Base-by-base conservation (phyloP, 1,140 invertebrate species). In the Trachymyrmex cornetzi region DNA sequence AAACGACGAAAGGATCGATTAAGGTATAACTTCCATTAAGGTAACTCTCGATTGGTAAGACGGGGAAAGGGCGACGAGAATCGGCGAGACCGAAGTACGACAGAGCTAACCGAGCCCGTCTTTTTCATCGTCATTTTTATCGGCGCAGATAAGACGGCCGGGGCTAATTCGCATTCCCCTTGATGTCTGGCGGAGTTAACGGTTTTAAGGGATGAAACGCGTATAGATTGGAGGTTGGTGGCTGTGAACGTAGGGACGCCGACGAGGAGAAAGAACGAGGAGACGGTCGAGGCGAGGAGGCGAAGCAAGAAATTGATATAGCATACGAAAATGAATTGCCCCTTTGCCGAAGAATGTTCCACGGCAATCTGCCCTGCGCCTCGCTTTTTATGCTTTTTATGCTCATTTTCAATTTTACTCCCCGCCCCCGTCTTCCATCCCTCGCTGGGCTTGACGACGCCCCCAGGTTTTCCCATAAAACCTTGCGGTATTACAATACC, bases 231-330 rank as follows among this genome's bases (percentile, higher is more conserved):
- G 75, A 90, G 92, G 89, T 87, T 93, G 89, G 81, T 71, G 90
- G 88, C 67, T 81, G 38, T 77, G 85, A 86, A 69, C 84, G 80
- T 82, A 86, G 91, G 88, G 87, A 19, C 87, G 89, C 64, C 66
- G 89, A 87, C 82, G 90, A 87, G 72, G 50, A 55, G 72, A 59
- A 77, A 55, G 72, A 59, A 77, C 84, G 77, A 79, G 57, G 55
- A 64, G 87, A 82, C 57, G 77, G 75, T 64, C 79, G 89, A 86
- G 82, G 81, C 90, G 93, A 94, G 92, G 94, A 95, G 95, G 91
- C 93, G 95, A 95, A 95, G 94, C 94, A 95, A 95, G 95, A 95
- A 95, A 95, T 95, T 95, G 95, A 95, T 95, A 95, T 95, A 94
- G 95, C 94, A 95, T 94, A 95, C 92, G 94, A 95, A 95, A 95